Base-by-base conservation (phyloP, 2,797 vertebrate species). In the Eupleurogrammus muticus region DNA sequence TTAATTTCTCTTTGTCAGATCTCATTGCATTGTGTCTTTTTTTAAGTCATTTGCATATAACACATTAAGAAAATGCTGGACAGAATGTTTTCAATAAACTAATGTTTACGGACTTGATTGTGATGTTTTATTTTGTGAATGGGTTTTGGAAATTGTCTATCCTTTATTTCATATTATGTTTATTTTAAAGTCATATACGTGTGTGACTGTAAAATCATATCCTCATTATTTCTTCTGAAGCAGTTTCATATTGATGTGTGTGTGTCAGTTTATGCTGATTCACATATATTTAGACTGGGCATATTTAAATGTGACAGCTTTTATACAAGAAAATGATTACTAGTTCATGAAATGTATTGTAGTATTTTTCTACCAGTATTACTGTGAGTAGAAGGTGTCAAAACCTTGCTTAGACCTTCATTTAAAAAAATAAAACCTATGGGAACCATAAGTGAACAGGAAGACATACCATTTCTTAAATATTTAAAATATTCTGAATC, bases 81-180 rank as follows among this genome's bases (percentile, higher is more conserved):
- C 54, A 70, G 58, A 83, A 87, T 86, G 86, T 94, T 93, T 94
- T 93, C 80, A 94, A 94, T 94, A 93, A 94, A 94, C 84, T 75
- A 77, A 89, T 82, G 79, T 91, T 91, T 89, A 86, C 83, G 82
- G 87, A 85, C 73, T 66, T 68, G 28, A 68, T 71, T 71, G 72
- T 84, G 46, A 51, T 49, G 32, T 46, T 62, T 79, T 44, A 23
- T 76, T 87, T 71, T 50, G 13, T 64, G 4, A 9, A 19, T 44
- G 52, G 13, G n/a, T n/a, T n/a, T n/a, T n/a, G n/a, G 5, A 11
- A 1, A 52, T 36, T 42, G 56, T 16, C 35, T 57, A 5, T 44
- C 28, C 28, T 17, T 16, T 44, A 42, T 42, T 62, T 7, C 42
- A 2, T 10, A 49, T 4, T 52, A 7, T 23, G n/a, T 53, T 42